phyloP scores from a whole-genome alignment of 2,888 invertebrate species.

The Lasius fuliginosus region DNA sequence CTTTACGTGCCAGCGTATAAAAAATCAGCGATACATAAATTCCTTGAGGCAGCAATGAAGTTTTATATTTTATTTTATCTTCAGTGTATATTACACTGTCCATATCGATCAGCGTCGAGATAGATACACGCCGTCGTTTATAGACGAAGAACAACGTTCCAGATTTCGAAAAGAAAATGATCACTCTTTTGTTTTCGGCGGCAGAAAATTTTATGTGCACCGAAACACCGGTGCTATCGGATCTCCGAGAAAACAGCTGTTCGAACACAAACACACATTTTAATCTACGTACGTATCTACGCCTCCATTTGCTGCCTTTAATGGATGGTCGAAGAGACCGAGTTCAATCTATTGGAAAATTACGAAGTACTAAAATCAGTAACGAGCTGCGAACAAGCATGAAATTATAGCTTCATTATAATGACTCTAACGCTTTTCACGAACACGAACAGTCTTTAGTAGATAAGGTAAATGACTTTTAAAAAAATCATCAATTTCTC shows the following conservation, averaged over 20 bases:
- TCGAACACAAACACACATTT: conserved; percentile 41
- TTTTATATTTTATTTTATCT: conserved; percentile 34
- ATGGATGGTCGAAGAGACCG: not conserved
- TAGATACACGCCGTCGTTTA: not conserved
- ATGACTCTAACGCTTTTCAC: not conserved
- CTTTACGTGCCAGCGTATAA: not conserved
- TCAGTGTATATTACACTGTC: not conserved
- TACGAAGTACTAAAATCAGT: conserved; percentile 20
- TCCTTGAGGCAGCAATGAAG: not conserved
- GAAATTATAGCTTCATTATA: conserved; percentile 28
- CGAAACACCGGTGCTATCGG: conserved; percentile 27
- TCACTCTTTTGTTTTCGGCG: conserved; percentile 22
- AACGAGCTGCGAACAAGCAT: not conserved
- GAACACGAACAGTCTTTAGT: not conserved
- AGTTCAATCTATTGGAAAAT: conserved; percentile 1
- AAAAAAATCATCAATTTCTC: not conserved
- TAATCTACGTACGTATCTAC: conserved; percentile 19
- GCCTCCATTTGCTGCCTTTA: conserved; percentile 18
- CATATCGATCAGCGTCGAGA: conserved; percentile 8
- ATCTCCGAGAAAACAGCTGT: conserved; percentile 25
- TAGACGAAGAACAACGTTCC: conserved; percentile 5
- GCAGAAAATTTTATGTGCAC: conserved; percentile 18
- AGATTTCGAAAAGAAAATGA: not conserved
- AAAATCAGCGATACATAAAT: conserved; percentile 1
- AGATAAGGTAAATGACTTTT: not conserved